Evolutionary conservation across 2,113 vertebrate genomes (phyloP), one percentile per base, ranked within the genome.

Genomic region (Callorhinus ursinus): DNA sequence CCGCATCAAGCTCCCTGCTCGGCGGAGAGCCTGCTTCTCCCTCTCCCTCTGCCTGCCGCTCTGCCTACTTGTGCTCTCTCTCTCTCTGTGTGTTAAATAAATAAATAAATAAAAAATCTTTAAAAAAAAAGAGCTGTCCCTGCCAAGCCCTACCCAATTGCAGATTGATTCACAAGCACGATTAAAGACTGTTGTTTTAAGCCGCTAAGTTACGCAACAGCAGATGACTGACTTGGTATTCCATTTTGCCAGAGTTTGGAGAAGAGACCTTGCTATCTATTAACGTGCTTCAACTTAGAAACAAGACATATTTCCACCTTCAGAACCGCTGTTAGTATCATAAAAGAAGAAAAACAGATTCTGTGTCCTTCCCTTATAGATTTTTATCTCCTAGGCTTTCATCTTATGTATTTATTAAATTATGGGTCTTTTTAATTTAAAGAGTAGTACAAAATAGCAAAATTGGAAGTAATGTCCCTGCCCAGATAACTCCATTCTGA

Each of bases 341-440:
- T 51, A 53, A 77, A 42, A 96, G 72, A 94, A 61, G 69, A 84
- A 96, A 89, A 95, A 12, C 39, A 61, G 39, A 63, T 74, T 92
- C 39, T 71, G 7, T 77, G 19, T 59, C 53, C 36, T 93, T 81
- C 26, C 69, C 26, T 89, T 69, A 63, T 22, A 86, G 53, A 84
- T 80, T 82, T 61, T 95, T 90, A 79, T 89, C 19, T 71, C 57
- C 36, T 12, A 91, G 55, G 57, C 57, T 93, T 80, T 88, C 46
- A 53, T 89, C 88, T 93, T 91, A 28, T 49, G 31, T 93, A 53
- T 81, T 88, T 74, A 79, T 77, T 81, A 80, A 57, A 28, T 90
- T 74, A 36, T 46, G 16, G 24, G 24, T 86, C 83, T 87, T 79
- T 88, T 80, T 31, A 39, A 91, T 49, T 88, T 88, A 88, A 55